phyloP scores from a whole-genome alignment of 1,140 invertebrate species.

The Eriosoma lanigerum region DNA sequence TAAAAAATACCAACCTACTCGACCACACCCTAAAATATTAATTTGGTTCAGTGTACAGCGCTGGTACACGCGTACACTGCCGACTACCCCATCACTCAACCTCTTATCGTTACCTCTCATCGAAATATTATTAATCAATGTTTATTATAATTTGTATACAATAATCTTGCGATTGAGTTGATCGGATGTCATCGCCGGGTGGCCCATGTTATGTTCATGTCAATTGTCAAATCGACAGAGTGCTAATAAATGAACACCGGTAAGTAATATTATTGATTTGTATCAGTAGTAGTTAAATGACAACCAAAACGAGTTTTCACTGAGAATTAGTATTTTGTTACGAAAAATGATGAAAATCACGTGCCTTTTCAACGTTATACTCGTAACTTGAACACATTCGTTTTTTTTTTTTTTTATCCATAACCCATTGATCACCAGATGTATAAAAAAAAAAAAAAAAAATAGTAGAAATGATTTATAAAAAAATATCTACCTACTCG shows the following conservation, averaged over 20 bases:
- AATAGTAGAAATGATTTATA: no score
- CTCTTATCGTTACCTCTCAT: slow-evolving; percentile 14
- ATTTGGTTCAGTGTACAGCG: slow-evolving; percentile 36
- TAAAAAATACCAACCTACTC: background rate
- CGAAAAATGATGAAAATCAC: no score
- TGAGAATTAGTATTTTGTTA: no score
- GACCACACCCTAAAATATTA: slow-evolving; percentile 47
- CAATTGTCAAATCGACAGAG: background rate
- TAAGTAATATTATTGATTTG: slow-evolving; percentile 33
- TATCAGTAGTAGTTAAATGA: background rate
- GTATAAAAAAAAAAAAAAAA: no score
- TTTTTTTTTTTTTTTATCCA: no score
- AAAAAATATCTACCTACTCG: no score
- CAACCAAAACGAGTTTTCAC: background rate
- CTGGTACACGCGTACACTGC: background rate
- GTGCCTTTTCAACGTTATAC: no score
- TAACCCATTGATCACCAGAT: no score
- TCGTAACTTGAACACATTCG: no score
- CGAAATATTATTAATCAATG: slow-evolving; percentile 39
- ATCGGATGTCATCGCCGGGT: background rate
- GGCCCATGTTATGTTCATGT: background rate
- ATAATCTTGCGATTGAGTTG: slow-evolving; percentile 5
- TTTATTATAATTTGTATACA: slow-evolving; percentile 39
- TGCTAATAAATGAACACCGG: slow-evolving; percentile 33
- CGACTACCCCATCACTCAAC: background rate